Evolutionary conservation across 1,140 invertebrate genomes (phyloP), one percentile per base, ranked within the genome.

Genomic region (Cyrtorhinus lividipennis): DNA sequence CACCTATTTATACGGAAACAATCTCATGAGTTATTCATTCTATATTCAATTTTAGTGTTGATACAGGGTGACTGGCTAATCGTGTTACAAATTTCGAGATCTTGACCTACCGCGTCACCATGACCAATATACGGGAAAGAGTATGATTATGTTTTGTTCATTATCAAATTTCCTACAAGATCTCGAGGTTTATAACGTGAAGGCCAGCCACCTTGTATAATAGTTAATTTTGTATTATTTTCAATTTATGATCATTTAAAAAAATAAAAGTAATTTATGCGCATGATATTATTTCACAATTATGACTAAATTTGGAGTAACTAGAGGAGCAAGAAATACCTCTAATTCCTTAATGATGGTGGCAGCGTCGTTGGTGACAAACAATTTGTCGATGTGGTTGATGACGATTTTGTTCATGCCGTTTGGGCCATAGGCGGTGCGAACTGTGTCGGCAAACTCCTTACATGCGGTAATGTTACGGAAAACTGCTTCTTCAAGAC

Each of bases 361-460:
- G 0, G 92, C 95, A 46, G 96, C 97, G 83, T 99, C 97, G 77
- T 92, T 98, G 0, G 97, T 99, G 1, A 99, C 90, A 79, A 98
- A 99, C 62, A 98, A 80, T 72, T 99, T 99, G 70, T 98, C 95
- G 66, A 99, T 81, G 71, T 98, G 95, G 77, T 99, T 99, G 30
- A 99, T 98, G 5, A 99, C 85, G 87, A 99, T 98, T 80, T 99
- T 99, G 73, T 98, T 99, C 87, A 98, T 95, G 18, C 96, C 95
- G 82, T 88, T 95, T 18, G 96, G 97, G 1, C 97, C 97, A 78
- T 95, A 99, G 12, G 95, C 90, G 30, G 95, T 92, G 63, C 86
- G 83, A 2, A 98, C 84, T 65, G 92, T 95, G 69, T 90, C 84
- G 15, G 93, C 83, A 70, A 99, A 90, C 72, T 97, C 86, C 74